Conservation (phyloP, 2,797 vertebrate species). For the Lepidocolaptes lacrymiger region DNA sequence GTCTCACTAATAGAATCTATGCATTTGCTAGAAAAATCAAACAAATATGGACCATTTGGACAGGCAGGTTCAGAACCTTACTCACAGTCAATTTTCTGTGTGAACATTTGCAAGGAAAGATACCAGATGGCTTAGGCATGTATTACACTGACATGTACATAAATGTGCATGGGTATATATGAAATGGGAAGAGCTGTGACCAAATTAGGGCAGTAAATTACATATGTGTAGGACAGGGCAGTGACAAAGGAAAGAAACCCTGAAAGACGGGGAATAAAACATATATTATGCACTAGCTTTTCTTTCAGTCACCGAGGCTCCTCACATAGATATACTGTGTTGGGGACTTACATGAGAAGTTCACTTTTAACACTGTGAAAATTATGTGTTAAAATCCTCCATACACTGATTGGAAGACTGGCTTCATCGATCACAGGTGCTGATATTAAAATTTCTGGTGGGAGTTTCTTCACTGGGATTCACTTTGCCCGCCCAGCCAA, state of each 20-base stretch:
- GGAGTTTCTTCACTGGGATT: neutral
- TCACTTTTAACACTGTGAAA: constrained; percentile 47
- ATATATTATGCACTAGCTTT: neutral
- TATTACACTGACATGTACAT: constrained; percentile 56
- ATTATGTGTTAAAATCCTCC: constrained; percentile 31
- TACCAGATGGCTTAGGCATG: constrained; percentile 54
- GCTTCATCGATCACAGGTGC: constrained; percentile 41
- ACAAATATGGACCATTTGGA: constrained; percentile 60
- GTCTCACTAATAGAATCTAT: constrained; percentile 62
- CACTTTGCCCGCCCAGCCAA: constrained; percentile 13
- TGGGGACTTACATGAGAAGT: constrained; percentile 37
- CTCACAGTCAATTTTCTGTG: constrained; percentile 65
- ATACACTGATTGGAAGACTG: constrained; percentile 8
- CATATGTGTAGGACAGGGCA: neutral
- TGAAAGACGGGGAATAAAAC: neutral
- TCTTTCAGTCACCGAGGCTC: neutral
- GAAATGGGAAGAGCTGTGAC: constrained; percentile 5
- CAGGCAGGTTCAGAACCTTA: constrained; percentile 63
- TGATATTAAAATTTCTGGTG: constrained; percentile 36
- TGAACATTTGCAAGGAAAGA: constrained; percentile 66
- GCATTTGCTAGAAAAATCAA: constrained; percentile 64
- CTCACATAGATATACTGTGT: neutral
- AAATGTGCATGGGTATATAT: constrained; percentile 30
- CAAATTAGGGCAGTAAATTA: constrained; percentile 11
- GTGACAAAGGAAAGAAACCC: neutral